A percentile compares a stretch with the other conserved stretches of the same genome.
These are phyloP conservation scores for Sacculina carcini DNA, from an alignment of 2,888 invertebrate species.

Conservation along the genomic window DNA sequence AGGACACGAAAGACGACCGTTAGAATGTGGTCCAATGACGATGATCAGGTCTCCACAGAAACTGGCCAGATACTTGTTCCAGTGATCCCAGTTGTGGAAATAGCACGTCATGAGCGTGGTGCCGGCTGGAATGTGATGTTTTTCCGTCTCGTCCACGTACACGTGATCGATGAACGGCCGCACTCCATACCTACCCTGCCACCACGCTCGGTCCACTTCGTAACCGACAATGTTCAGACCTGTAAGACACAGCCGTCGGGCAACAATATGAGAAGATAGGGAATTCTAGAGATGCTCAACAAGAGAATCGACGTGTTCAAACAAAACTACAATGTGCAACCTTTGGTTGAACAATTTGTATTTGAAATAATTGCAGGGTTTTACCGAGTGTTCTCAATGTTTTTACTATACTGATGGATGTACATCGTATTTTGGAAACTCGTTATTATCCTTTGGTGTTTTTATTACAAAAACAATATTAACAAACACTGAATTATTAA, in stretches of 20 bases:
- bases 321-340: no score
- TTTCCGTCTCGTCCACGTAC: conserved; percentile 24
- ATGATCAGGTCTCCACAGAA: conserved; percentile 37
- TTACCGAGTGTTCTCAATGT: no score
- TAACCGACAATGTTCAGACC: conserved; percentile 36
- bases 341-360: no score
- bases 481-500: no score
- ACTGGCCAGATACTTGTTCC: conserved; percentile 34
- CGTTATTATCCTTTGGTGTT: no score
- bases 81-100: conserved; percentile 43
- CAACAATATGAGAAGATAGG: no score
- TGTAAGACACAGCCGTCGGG: conserved; percentile 16
- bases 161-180: conserved; percentile 38
- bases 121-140: conserved; percentile 19
- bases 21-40: conserved; percentile 36
- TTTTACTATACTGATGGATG: no score
- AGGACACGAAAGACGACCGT: conserved; percentile 19
- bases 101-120: conserved; percentile 47
- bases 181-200: conserved; percentile 45
- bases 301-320: no score
- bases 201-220: conserved; percentile 55
- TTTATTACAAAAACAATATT: no score
- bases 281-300: no score
- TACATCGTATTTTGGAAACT: no score
- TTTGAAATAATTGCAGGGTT: no score